These are phyloP conservation scores for Lontra canadensis DNA, from an alignment of 2,113 vertebrate genomes.

Conservation along the genomic window DNA sequence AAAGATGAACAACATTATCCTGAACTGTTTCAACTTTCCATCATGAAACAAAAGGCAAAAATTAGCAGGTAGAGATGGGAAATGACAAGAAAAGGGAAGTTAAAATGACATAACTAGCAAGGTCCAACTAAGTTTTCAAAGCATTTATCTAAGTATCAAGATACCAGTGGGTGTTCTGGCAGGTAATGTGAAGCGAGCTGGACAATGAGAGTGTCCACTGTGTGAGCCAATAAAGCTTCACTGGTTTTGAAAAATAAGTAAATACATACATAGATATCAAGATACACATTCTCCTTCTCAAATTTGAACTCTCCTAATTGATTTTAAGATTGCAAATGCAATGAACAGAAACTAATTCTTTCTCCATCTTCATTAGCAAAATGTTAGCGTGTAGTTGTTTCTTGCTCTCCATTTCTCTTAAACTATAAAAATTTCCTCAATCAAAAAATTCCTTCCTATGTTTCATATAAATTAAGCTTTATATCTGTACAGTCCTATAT, in stretches of 20 bases:
- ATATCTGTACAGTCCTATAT: neutral
- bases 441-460: neutral
- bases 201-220: conserved; percentile 77
- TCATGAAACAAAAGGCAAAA: conserved; percentile 29
- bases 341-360: neutral
- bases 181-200: conserved; percentile 63
- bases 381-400: neutral
- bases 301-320: neutral
- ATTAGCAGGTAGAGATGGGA: neutral
- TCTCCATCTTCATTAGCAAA: conserved; percentile 4
- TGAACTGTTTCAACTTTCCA: conserved; percentile 1
- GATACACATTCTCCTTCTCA: neutral
- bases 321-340: neutral
- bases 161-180: neutral
- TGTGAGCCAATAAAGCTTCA: conserved; percentile 77
- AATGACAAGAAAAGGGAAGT: neutral
- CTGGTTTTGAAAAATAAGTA: conserved; percentile 69
- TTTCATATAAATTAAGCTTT: conserved; percentile 27
- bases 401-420: neutral
- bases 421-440: neutral
- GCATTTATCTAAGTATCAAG: conserved; percentile 12
- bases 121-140: neutral
- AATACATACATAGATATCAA: neutral
- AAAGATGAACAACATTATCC: neutral
- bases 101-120: neutral